Evolutionary conservation across 2,888 invertebrate species (phyloP).

Genomic region (Melieria crassipennis): DNA sequence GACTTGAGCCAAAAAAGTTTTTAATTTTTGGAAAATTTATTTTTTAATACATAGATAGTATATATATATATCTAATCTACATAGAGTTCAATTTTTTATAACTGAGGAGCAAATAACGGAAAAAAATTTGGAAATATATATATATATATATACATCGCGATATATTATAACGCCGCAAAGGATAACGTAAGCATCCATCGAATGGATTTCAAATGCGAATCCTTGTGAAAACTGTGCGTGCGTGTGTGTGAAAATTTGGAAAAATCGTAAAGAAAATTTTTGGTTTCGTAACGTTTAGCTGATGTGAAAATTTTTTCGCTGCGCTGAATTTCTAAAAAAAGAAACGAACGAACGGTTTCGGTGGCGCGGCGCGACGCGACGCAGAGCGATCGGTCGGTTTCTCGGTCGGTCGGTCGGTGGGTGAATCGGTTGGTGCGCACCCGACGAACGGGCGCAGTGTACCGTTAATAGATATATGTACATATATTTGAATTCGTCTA

Average conservation of each 20-base stretch:
- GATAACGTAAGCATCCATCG: constrained; percentile 46
- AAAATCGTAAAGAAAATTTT: constrained; percentile 42
- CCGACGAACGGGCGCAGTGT: neutral
- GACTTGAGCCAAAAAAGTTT: constrained; percentile 63
- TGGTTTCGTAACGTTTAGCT: constrained; percentile 60
- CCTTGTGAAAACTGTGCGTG: neutral
- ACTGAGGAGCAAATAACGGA: constrained; percentile 26
- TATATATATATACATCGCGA: constrained; percentile 22
- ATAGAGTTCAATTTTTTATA: constrained; percentile 31
- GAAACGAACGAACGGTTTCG: constrained; percentile 22
- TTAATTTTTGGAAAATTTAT: constrained; percentile 57
- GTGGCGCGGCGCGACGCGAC: constrained; percentile 16
- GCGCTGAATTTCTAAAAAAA: constrained; percentile 65
- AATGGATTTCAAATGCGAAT: neutral
- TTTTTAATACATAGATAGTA: constrained; percentile 49
- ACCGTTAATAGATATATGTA: neutral
- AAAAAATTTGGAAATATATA: constrained; percentile 8
- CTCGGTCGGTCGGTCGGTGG: constrained; percentile 23
- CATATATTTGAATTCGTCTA: neutral
- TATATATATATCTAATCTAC: constrained; percentile 40
- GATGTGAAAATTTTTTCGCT: constrained; percentile 56
- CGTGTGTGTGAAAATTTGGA: constrained; percentile 31
- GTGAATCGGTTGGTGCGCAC: constrained; percentile 20
- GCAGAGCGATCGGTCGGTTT: neutral
- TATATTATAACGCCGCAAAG: constrained; percentile 48